phyloP scores from a whole-genome alignment of 2,888 invertebrate genomes.

The Synergus japonicus region DNA sequence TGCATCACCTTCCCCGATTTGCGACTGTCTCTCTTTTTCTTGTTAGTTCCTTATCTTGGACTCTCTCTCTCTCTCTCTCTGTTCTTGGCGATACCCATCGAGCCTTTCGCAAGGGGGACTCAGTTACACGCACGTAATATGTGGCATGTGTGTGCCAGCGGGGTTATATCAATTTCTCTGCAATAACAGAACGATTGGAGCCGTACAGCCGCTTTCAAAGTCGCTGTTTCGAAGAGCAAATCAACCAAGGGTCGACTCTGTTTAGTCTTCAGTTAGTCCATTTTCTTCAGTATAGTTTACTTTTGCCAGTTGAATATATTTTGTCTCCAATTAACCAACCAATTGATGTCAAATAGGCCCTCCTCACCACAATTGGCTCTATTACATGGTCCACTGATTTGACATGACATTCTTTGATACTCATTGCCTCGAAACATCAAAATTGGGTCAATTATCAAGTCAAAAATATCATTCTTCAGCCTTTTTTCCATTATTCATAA shows the following conservation, averaged over 20 bases:
- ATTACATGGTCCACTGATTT: slow-evolving; percentile 37
- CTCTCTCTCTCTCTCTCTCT: slow-evolving; percentile 25
- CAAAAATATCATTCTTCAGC: background rate
- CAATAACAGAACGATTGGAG: slow-evolving; percentile 36
- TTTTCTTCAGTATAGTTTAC: background rate
- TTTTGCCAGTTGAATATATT: slow-evolving; percentile 26
- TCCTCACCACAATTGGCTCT: slow-evolving; percentile 4
- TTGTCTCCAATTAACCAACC: slow-evolving; percentile 34
- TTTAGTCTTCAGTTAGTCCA: slow-evolving; percentile 12
- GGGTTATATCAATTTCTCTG: slow-evolving; percentile 40
- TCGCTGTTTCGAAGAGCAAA: slow-evolving; percentile 27
- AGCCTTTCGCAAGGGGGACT: slow-evolving; percentile 31
- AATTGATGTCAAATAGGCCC: slow-evolving; percentile 35
- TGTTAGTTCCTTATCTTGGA: slow-evolving; percentile 34
- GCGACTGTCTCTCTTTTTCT: slow-evolving; percentile 17
- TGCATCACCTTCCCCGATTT: slow-evolving; percentile 23
- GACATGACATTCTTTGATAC: slow-evolving; percentile 17
- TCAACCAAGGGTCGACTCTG: slow-evolving; percentile 1
- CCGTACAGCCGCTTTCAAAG: slow-evolving; percentile 9
- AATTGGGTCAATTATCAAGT: slow-evolving; percentile 34
- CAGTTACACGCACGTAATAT: slow-evolving; percentile 37
- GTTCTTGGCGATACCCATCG: slow-evolving; percentile 37
- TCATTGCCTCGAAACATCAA: slow-evolving; percentile 8
- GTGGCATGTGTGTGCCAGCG: slow-evolving; percentile 40
- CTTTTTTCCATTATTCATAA: background rate